Evolutionary conservation across 2,113 vertebrate genomes (phyloP).

Genomic region (Stegostoma tigrinum): DNA sequence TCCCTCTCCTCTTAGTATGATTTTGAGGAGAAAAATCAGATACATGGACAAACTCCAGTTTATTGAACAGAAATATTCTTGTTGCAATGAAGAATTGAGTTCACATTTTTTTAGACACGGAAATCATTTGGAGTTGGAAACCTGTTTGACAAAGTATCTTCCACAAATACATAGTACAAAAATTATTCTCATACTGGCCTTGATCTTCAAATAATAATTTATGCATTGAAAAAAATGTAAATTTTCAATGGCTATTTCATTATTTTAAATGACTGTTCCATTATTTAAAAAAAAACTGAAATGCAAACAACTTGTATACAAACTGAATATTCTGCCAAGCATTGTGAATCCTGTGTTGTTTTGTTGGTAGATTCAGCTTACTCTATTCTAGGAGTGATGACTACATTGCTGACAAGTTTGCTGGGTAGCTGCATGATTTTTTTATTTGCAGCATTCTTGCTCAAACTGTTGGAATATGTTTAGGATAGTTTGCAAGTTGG

Average conservation of each 20-base stretch:
- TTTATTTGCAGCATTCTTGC: no score
- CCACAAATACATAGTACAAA: neutral
- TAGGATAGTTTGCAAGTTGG: neutral
- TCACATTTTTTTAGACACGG: neutral
- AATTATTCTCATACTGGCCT: neutral
- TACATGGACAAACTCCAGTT: neutral
- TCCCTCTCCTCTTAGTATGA: neutral
- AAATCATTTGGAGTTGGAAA: neutral
- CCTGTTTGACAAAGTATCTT: neutral
- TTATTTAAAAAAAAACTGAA: neutral
- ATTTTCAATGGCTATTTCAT: neutral
- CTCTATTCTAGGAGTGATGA: neutral
- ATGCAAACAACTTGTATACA: neutral
- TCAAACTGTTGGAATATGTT: neutral
- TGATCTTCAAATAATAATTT: neutral
- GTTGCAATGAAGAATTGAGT: neutral
- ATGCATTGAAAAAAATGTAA: neutral
- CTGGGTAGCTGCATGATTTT: neutral
- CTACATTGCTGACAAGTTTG: neutral
- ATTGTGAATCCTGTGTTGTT: neutral
- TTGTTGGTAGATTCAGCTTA: neutral
- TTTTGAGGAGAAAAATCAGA: neutral
- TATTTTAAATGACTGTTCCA: neutral
- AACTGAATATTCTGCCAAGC: neutral
- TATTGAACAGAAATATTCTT: neutral